Evolutionary conservation across 2,797 vertebrate species (phyloP).

Genomic region (Hyperoplus lanceolatus): DNA sequence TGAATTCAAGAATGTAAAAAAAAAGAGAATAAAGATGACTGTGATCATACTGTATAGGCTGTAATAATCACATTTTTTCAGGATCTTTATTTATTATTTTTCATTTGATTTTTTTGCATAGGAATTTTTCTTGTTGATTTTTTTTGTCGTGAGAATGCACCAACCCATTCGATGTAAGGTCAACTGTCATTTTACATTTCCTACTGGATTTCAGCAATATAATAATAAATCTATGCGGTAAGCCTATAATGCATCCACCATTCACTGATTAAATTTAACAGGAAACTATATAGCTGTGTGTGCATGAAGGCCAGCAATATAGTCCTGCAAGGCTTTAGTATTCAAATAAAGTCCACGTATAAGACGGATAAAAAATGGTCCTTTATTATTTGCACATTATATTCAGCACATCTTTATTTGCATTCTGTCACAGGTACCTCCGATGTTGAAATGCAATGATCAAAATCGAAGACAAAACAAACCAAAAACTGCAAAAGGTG

Average conservation of each 20-base stretch:
- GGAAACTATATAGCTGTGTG: not conserved
- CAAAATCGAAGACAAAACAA: conserved; percentile 10
- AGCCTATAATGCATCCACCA: not conserved
- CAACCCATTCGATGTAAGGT: not conserved
- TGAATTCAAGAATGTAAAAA: not conserved
- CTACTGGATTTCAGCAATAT: not conserved
- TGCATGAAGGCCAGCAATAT: conserved; percentile 42
- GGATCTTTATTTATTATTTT: too few species aligned
- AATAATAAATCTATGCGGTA: not conserved
- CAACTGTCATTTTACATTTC: not conserved
- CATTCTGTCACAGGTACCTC: conserved; percentile 26
- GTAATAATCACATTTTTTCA: not conserved
- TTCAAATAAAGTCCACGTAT: conserved; percentile 22
- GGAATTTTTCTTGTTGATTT: not conserved
- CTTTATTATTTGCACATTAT: conserved; percentile 44
- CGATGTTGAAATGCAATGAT: conserved; percentile 19
- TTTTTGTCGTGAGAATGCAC: not conserved
- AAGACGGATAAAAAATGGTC: conserved; percentile 21
- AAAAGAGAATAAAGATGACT: conserved; percentile 11
- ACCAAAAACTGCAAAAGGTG: not conserved
- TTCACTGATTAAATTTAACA: not conserved
- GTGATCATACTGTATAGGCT: not conserved
- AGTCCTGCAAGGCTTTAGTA: not conserved
- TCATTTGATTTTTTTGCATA: not conserved
- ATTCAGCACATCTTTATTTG: conserved; percentile 24